These are phyloP conservation scores for Xerus inauris DNA, from an alignment of 2,113 vertebrate genomes.

Conservation along the genomic window DNA sequence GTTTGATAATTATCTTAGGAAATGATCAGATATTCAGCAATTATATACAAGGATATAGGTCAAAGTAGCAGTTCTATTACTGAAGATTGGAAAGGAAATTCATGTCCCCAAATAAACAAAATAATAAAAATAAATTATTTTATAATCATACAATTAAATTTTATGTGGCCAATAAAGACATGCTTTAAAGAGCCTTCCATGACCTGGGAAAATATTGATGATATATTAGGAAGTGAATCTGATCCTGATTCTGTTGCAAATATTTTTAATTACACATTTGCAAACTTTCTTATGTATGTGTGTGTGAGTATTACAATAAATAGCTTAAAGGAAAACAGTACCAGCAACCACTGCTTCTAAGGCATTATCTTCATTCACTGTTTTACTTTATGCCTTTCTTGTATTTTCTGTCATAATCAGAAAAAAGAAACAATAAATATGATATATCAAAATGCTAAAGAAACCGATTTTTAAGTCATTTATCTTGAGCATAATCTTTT, in stretches of 20 bases:
- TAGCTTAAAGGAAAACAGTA: not conserved
- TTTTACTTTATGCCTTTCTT: not conserved
- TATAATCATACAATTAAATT: not conserved
- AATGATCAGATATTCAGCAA: not conserved
- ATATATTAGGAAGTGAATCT: not conserved
- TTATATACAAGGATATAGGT: not conserved
- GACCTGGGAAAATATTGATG: not conserved
- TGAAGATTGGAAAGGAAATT: not conserved
- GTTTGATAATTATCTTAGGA: not conserved
- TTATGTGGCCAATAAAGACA: not conserved
- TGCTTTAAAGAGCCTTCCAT: not conserved
- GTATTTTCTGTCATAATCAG: not conserved
- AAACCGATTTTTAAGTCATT: not conserved
- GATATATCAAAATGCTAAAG: not conserved
- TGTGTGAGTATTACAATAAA: not conserved
- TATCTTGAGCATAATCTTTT: not conserved
- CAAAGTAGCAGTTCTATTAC: not conserved
- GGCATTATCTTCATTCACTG: not conserved
- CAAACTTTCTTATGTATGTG: not conserved
- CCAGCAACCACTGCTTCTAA: not conserved
- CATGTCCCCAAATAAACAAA: not conserved
- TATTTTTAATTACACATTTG: not conserved
- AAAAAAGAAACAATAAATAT: not conserved
- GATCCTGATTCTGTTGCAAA: not conserved
- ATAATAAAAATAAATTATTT: conserved; percentile 22